Evolutionary conservation across 2,797 vertebrate species (phyloP).

Genomic region (Natrix natrix): DNA sequence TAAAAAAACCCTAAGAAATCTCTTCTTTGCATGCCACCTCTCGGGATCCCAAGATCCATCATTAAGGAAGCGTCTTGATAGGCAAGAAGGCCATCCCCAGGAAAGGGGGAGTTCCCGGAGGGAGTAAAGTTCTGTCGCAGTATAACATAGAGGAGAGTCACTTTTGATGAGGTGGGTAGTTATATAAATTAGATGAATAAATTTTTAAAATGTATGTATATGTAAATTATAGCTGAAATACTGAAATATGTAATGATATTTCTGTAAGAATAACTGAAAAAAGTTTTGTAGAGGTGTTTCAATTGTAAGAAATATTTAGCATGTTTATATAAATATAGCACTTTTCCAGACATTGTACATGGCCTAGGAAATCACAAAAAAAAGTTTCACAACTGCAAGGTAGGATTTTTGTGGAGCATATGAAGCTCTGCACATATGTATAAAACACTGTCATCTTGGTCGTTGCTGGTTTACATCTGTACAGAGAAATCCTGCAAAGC

Average conservation of each 20-base stretch:
- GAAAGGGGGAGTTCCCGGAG: no score
- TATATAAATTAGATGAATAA: neutral
- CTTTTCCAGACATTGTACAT: neutral
- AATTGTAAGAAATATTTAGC: neutral
- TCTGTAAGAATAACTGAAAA: neutral
- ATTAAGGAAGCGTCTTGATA: no score
- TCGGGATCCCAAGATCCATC: no score
- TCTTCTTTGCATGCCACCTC: no score
- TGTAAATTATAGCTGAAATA: neutral
- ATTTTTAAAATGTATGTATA: neutral
- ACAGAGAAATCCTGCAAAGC: neutral
- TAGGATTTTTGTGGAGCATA: neutral
- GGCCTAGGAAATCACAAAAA: neutral
- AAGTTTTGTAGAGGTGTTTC: no score
- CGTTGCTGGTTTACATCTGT: neutral
- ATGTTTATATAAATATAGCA: neutral
- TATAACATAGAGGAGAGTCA: neutral
- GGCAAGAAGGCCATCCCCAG: no score
- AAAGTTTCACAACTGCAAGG: neutral
- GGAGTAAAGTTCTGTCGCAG: no score
- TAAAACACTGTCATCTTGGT: neutral
- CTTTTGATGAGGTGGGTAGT: neutral
- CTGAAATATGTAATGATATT: neutral
- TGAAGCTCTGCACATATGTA: neutral
- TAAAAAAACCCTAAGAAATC: no score